These are phyloP conservation scores for Eurois occulta DNA, from an alignment of 2,888 invertebrate species.

Conservation along the genomic window DNA sequence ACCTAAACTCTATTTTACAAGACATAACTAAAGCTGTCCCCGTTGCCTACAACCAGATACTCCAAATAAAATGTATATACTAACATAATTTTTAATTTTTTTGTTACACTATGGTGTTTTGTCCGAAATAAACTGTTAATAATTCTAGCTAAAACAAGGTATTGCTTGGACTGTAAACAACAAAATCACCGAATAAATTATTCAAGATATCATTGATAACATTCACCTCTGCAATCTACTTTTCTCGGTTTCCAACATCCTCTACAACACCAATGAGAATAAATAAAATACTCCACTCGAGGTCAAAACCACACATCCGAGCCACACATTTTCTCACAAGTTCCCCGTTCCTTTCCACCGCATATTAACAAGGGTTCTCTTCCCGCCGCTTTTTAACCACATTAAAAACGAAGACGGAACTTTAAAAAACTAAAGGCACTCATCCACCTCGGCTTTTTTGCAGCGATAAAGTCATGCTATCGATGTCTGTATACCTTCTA, in stretches of 20 bases:
- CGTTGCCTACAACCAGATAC: no score
- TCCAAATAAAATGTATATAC: no score
- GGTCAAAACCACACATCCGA: slow-evolving; percentile 14
- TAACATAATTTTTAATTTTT: no score
- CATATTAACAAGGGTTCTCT: slow-evolving; percentile 41
- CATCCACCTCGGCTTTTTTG: neutral
- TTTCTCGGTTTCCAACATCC: neutral
- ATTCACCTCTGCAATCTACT: neutral
- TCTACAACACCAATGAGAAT: slow-evolving; percentile 15
- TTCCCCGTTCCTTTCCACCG: slow-evolving; percentile 16
- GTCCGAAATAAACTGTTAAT: no score
- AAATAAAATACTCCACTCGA: slow-evolving; percentile 14
- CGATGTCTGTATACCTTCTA: neutral
- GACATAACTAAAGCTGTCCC: neutral
- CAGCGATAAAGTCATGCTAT: neutral
- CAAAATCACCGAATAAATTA: neutral
- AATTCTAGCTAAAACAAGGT: no score
- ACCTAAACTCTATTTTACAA: neutral
- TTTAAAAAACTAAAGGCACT: neutral
- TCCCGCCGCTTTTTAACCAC: slow-evolving; percentile 23
- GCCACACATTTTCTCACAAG: slow-evolving; percentile 34
- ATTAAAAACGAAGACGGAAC: slow-evolving; percentile 40
- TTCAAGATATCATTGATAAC: neutral
- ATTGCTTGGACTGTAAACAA: neutral
- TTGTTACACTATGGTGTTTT: no score